A percentile compares a stretch with the other conserved stretches of the same genome.
phyloP scores from a whole-genome alignment of 1,140 invertebrate genomes.

The Drosophila bocqueti region DNA sequence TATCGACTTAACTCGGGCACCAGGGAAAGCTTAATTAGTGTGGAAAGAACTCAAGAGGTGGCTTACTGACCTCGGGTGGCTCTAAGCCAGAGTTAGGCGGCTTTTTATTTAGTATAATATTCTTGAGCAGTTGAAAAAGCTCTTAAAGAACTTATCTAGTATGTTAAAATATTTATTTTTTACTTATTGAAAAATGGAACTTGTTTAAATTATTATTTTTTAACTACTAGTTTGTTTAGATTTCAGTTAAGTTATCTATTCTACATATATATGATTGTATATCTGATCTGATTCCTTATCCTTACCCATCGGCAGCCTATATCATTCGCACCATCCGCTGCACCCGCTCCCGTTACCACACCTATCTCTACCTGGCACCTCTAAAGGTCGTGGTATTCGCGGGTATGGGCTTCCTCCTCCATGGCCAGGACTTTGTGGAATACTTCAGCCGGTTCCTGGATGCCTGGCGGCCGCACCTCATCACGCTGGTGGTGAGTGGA shows the following conservation, averaged over 20 bases:
- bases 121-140: no score
- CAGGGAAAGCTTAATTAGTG: conserved; percentile 14
- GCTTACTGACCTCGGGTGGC: neutral
- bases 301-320: conserved; percentile 44
- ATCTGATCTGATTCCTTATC: neutral
- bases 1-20: conserved; percentile 11
- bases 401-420: conserved; percentile 86
- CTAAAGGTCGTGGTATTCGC: conserved; percentile 89
- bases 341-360: conserved; percentile 88
- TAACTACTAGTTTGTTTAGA: neutral
- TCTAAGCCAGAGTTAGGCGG: neutral
- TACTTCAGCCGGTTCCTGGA: conserved; percentile 86
- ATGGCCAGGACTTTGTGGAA: conserved; percentile 86
- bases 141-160: neutral
- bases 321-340: conserved; percentile 72
- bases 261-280: neutral
- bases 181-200: neutral
- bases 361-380: conserved; percentile 89
- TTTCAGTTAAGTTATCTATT: neutral
- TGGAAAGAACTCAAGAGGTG: neutral
- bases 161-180: no score
- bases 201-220: neutral
- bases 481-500: conserved; percentile 86
- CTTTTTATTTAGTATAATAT: neutral
- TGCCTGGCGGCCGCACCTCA: conserved; percentile 86